A percentile compares a stretch with the other conserved stretches of the same genome.
Evolutionary conservation across 1,140 invertebrate species (phyloP).

Genomic region (Sycophila sp.): DNA sequence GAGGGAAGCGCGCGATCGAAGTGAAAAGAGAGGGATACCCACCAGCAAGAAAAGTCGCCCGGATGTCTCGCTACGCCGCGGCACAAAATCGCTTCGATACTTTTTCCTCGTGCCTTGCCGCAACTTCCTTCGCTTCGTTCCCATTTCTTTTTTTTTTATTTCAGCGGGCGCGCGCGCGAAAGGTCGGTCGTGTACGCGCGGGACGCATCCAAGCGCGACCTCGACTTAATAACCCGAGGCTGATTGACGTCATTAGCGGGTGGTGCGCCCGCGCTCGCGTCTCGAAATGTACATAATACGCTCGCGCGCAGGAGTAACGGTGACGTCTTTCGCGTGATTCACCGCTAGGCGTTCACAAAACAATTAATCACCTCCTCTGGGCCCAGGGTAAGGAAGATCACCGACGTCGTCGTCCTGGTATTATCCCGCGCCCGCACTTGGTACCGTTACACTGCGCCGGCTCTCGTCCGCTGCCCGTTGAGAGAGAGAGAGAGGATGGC

Average conservation of each 20-base stretch:
- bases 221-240: neutral
- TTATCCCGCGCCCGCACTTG: neutral
- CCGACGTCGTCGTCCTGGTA: neutral
- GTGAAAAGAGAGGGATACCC: neutral
- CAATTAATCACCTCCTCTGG: constrained; percentile 30
- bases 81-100: too few species aligned
- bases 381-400: too few species aligned
- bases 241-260: constrained; percentile 1
- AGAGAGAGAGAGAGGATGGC: too few species aligned
- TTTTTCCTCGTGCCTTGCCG: too few species aligned
- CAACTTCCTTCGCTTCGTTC: too few species aligned
- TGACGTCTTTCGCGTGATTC: constrained; percentile 12
- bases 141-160: neutral
- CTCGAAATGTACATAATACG: neutral
- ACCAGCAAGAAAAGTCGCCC: neutral
- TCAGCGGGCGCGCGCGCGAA: too few species aligned
- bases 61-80: neutral
- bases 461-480: neutral
- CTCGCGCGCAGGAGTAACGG: too few species aligned
- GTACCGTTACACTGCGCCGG: neutral
- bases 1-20: too few species aligned
- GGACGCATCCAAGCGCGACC: neutral
- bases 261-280: neutral
- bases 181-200: too few species aligned
- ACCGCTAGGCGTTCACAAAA: constrained; percentile 31